A percentile compares a stretch with the other conserved stretches of the same genome.
Conservation (phyloP, 2,888 invertebrate species). For the Diaphora mendica region DNA sequence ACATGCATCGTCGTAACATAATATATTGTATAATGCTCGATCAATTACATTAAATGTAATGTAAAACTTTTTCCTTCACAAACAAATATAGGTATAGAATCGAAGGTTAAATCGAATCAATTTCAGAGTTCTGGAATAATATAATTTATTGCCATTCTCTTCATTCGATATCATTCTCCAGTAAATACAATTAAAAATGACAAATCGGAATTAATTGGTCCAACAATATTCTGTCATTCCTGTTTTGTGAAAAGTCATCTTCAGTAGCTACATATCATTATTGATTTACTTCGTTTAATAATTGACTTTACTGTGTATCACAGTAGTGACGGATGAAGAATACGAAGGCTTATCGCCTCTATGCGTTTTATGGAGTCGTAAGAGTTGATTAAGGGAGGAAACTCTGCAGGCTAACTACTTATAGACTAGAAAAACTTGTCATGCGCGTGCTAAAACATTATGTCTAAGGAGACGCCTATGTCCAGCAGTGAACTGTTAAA, state of each 20-base stretch:
- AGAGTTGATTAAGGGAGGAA: no score
- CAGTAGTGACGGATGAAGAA: not conserved
- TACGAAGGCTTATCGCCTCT: no score
- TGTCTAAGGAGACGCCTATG: not conserved
- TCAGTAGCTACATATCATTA: constrained; percentile 12
- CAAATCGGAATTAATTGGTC: constrained; percentile 42
- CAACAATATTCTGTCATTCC: constrained; percentile 40
- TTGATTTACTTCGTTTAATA: no score
- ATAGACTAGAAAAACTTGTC: no score
- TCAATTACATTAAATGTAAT: no score
- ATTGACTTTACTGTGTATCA: not conserved
- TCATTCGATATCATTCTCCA: constrained; percentile 40
- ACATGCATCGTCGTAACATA: no score
- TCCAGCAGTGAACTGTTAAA: not conserved
- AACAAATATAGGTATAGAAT: not conserved
- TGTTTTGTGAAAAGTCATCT: constrained; percentile 38
- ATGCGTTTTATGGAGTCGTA: no score
- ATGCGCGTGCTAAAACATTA: no score
- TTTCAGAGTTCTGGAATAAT: constrained; percentile 13
- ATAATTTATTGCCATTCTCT: constrained; percentile 37
- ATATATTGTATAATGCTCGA: no score
- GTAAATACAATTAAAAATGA: constrained; percentile 45
- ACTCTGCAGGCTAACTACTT: no score
- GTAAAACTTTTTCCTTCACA: no score
- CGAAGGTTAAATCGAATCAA: constrained; percentile 15